Base-by-base conservation (phyloP, 2,797 vertebrate genomes). In the Lerista edwardsae region DNA sequence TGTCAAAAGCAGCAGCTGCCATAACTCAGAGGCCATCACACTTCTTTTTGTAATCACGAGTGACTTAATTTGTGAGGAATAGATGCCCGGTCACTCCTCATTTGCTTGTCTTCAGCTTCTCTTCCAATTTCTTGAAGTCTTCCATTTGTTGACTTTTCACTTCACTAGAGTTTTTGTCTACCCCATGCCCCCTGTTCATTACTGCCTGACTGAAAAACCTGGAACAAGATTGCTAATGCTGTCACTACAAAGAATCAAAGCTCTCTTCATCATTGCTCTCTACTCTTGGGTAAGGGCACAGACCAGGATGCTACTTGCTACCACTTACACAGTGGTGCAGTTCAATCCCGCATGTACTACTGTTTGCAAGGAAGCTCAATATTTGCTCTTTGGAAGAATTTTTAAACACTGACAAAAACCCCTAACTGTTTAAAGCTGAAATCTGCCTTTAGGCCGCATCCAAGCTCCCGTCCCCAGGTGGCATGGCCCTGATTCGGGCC, bases 1-100 rank as follows among this genome's bases (percentile, higher is more conserved):
- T 83, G 64, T 83, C 64, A 83, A 76, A 75, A 59, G 81, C 81
- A 75, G 61, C 82, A 76, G 82, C 76, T 59, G 82, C 34, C 47
- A 68, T 51, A n/a, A 57, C 25, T 76, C 74, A 75, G 59, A 82
- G 75, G 72, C 21, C 72, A 82, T 75, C 81, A 75, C 44, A 64
- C 14, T 82, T 47, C 47, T 31, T 44, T 15, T 68, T 23, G 10
- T 27, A 71, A 59, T 19, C 25, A 6, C 41, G 9, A 27, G 51
- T 12, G 34, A 31, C 39, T 73, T 62, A 64, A 64, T 82, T 55
- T 36, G 44, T 61, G n/a, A 36, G 57, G 74, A 82, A 62, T 19
- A 75, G 68, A 41, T n/a, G 55, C 34, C 76, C 31, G 61, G 31
- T 64, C 51, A 72, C 21, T 44, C 39, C 61, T 57, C 36, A 23